A percentile compares a stretch with the other conserved stretches of the same genome.
These are phyloP conservation scores for Pomatorhinus ruficollis DNA, from an alignment of 2,113 vertebrate genomes.

Conservation along the genomic window DNA sequence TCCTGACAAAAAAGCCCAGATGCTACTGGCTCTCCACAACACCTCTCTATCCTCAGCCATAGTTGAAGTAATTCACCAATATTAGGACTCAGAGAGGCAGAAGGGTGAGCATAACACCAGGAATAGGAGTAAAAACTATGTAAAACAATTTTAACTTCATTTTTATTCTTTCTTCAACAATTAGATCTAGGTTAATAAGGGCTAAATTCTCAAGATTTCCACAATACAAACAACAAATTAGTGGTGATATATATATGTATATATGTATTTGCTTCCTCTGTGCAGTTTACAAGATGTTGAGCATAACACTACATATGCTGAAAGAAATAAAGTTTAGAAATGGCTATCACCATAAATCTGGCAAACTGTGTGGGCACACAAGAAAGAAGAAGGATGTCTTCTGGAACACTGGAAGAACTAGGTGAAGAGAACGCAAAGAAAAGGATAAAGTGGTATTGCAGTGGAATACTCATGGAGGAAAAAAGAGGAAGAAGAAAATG, in stretches of 20 bases:
- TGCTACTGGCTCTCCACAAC: neutral
- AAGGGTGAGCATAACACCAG: neutral
- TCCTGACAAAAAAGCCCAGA: neutral
- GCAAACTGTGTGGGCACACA: neutral
- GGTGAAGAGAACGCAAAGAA: neutral
- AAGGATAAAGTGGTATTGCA: neutral
- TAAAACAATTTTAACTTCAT: neutral
- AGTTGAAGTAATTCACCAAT: neutral
- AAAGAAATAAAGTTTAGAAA: neutral
- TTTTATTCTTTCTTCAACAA: neutral
- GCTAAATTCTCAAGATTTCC: neutral
- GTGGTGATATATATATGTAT: neutral
- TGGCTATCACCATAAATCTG: neutral
- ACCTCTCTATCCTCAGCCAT: fast-evolving
- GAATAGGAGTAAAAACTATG: neutral
- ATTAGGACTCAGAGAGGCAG: neutral
- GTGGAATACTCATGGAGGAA: neutral
- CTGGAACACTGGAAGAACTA: neutral
- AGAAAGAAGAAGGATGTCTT: neutral
- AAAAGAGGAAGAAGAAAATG: neutral
- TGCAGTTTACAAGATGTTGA: neutral
- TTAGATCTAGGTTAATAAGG: neutral
- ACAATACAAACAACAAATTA: neutral
- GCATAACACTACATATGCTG: neutral
- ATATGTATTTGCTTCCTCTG: neutral